Evolutionary conservation across 1,140 invertebrate species (phyloP), one percentile per base, ranked within the genome.

Genomic region (Drosophila navojoa): DNA sequence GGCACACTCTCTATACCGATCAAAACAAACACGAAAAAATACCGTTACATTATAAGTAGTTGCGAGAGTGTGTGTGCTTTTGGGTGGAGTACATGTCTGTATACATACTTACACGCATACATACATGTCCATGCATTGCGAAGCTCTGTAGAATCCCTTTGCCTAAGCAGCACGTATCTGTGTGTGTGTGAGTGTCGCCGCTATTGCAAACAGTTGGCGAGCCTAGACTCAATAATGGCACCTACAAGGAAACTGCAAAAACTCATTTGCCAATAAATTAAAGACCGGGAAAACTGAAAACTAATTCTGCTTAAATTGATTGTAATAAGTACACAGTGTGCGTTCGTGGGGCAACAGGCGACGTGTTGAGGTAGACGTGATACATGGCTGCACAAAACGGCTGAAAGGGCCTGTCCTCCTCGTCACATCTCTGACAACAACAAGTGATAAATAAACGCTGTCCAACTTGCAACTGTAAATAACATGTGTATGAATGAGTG

Each of bases 1-100:
- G 44, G 42, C 45, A 44, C 45, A 58, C 62, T 42, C 64, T 40
- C 52, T 53, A 38, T 47, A 22, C 45, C 45, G 66, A 74, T 58
- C 71, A 74, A 74, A 74, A 74, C 71, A 74, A 74, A 74, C 67
- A 62, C 52, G 52, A 45, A 47, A 78, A 82, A 72, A 66, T 58
- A 77, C 78, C 77, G 81, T 66, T 69, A 68, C 76, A 49, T 49
- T 44, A 40, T 76, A 53, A 66, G 62, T 53, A 25, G 42, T 42
- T 19, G 40, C 38, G 15, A 10, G 50, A 35, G 59, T 53, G 49
- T 40, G 60, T 16, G 49, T 47, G 35, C 22, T 50, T 53, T 66
- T 63, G 79, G 76, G 79, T 57, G 72, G 67, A 60, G 68, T 55
- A 71, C 45, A 16, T 25, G 15, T 19, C 25, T 44, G 19, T 22